Evolutionary conservation across 1,140 invertebrate species (phyloP).

Genomic region (Gyrodactylus bullatarudis): DNA sequence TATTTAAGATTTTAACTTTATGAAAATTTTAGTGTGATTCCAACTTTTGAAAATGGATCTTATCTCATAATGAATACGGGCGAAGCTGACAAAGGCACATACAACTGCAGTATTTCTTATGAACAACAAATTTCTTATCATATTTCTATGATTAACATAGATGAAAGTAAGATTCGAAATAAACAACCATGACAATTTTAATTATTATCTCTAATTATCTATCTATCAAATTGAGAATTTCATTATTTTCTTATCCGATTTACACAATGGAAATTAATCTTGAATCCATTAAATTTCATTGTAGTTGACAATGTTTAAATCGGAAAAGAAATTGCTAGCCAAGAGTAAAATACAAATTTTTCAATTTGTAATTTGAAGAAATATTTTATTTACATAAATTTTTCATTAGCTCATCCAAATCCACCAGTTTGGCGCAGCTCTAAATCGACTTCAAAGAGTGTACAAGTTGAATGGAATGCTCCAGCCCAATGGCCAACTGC

Average conservation of each 20-base stretch:
- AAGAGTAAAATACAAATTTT: too few relatives aligned
- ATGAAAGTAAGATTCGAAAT: neutral
- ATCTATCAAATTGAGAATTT: too few relatives aligned
- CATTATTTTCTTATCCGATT: too few relatives aligned
- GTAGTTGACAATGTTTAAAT: too few relatives aligned
- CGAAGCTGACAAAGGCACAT: neutral
- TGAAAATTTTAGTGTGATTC: neutral
- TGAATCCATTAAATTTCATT: too few relatives aligned
- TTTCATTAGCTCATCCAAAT: neutral
- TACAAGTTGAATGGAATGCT: neutral
- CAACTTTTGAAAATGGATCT: neutral
- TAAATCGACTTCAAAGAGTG: neutral
- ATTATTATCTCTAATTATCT: neutral
- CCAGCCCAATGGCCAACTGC: neutral
- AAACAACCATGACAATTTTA: neutral
- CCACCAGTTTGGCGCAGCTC: neutral
- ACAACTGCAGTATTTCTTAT: neutral
- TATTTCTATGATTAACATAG: neutral
- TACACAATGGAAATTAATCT: too few relatives aligned
- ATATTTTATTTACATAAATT: too few relatives aligned
- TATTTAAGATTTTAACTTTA: neutral
- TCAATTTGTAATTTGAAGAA: too few relatives aligned
- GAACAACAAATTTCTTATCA: neutral
- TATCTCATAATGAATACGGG: neutral
- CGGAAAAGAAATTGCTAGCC: too few relatives aligned